Base-by-base conservation (phyloP, 2,888 invertebrate genomes). In the Trachelus stipa region DNA sequence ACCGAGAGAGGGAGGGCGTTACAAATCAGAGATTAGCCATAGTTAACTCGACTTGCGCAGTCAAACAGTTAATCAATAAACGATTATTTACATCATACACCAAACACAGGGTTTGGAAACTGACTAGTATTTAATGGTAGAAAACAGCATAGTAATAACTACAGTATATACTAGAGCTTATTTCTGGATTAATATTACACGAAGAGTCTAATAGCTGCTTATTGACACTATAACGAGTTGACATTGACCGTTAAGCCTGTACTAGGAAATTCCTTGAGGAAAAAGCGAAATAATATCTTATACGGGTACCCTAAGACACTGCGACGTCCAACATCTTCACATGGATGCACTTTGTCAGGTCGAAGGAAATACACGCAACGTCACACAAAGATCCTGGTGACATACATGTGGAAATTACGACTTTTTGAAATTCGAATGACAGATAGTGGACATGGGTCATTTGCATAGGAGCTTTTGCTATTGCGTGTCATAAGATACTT, bases 31-130 rank as follows among this genome's bases (percentile, higher is more conserved):
- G 91, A 91, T 91, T 91, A 91, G 91, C 91, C 90, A 87, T 89
- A 90, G 90, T 91, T 91, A 91, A 91, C 91, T 91, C 90, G 90
- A 89, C 90, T 90, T 90, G 90, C 90, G 90, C 90, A 90, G 90
- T 90, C 91, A 90, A 90, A 91, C 91, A 89, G 91, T 91, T 91
- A 90, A 91, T 91, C 91, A 90, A 91, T 91, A 91, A 91, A 87
- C 87, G 88, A 91, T 91, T 91, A 91, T 90, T 90, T 89, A 88
- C 90, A 87, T 87, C 88, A 84, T 81, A 83, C 81, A 75, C 71
- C 69, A 31, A 34, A 56, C 56, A 23, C 23, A 56, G 56, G 9
- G 23, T 23, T 56, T 56, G 56, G 56, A 56, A 15, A 15, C 23
- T 56, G 56, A 56, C 56, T 56, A 56, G 23, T 56, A 56, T 56